Percentiles rank a stretch among this genome's conserved stretches.
These are phyloP conservation scores for Amia ocellicauda DNA, from an alignment of 2,113 vertebrate genomes.

Conservation along the genomic window DNA sequence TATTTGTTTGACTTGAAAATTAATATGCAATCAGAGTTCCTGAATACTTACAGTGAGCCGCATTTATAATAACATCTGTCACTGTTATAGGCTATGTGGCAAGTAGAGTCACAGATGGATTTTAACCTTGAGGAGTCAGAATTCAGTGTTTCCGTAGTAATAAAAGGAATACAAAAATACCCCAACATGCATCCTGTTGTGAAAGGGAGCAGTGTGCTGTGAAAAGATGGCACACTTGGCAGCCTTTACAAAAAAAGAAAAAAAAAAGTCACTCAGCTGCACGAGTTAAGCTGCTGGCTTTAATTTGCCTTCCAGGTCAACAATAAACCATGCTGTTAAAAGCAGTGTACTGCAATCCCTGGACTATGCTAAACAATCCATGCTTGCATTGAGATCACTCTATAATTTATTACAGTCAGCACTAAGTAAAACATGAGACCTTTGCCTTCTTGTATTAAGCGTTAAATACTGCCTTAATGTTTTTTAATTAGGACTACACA, in stretches of 20 bases:
- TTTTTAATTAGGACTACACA: no score
- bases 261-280: constrained; percentile 5
- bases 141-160: background rate
- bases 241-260: constrained; percentile 8
- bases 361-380: background rate
- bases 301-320: constrained; percentile 28
- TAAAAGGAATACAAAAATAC: no score
- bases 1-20: no score
- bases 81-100: no score
- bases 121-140: background rate
- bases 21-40: no score
- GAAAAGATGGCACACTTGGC: constrained; percentile 13
- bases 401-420: background rate
- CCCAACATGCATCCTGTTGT: constrained; percentile 2
- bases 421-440: constrained; percentile 5
- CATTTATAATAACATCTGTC: no score
- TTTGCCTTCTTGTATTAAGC: constrained; percentile 1
- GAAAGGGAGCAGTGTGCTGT: constrained; percentile 19
- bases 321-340: constrained; percentile 9
- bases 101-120: no score
- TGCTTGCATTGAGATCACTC: background rate
- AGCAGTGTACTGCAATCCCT: background rate
- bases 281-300: constrained; percentile 18
- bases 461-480: background rate
- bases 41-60: no score